Evolutionary conservation across 2,113 vertebrate species (phyloP).

Genomic region (Aptenodytes patagonicus): DNA sequence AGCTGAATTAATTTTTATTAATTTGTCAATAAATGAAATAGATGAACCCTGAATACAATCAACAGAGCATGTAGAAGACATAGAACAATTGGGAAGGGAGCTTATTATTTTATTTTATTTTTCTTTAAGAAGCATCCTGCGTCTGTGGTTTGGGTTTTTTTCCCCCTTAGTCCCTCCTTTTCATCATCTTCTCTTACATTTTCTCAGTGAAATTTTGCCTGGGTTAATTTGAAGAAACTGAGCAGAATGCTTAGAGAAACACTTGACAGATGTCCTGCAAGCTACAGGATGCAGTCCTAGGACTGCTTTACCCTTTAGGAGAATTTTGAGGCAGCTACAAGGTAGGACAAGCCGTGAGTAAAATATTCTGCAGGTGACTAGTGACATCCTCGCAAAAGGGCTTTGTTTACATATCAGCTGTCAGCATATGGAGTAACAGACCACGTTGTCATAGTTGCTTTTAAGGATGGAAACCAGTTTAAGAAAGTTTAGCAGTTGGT

Average conservation of each 20-base stretch:
- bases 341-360: background rate
- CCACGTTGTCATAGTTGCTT: background rate
- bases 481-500: background rate
- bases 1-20: background rate
- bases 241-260: background rate
- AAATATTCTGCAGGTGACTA: background rate
- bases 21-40: background rate
- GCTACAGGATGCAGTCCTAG: background rate
- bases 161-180: fast-evolving
- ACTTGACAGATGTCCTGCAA: background rate
- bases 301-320: background rate
- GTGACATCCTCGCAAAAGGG: background rate
- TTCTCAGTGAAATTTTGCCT: background rate
- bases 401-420: background rate
- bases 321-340: background rate
- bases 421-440: background rate
- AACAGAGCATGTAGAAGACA: background rate
- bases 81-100: background rate
- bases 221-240: background rate
- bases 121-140: background rate
- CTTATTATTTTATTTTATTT: background rate
- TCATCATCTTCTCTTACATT: background rate
- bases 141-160: background rate
- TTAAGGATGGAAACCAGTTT: background rate
- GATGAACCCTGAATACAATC: background rate